A percentile compares a stretch with the other conserved stretches of the same genome.
Evolutionary conservation across 2,888 invertebrate genomes (phyloP).

Genomic region (Abrostola triplasia): DNA sequence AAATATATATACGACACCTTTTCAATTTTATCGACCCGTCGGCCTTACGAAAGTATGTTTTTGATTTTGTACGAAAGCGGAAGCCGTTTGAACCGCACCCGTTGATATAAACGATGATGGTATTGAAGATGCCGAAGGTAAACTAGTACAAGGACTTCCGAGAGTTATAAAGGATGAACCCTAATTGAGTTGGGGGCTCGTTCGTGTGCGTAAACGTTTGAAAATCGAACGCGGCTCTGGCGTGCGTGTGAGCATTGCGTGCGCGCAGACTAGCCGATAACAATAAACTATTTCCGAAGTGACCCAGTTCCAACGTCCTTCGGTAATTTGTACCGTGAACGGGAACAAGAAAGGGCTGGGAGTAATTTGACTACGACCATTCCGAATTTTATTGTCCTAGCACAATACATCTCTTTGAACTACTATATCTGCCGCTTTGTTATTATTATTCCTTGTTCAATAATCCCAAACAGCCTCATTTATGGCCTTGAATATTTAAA

Average conservation of each 20-base stretch:
- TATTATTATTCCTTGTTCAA: constrained; percentile 57
- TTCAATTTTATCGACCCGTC: constrained; percentile 82
- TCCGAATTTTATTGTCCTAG: constrained; percentile 73
- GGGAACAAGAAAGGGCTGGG: constrained; percentile 87
- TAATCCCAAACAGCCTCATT: constrained; percentile 63
- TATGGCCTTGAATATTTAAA: constrained; percentile 68
- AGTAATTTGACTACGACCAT: constrained; percentile 77
- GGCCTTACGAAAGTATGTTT: constrained; percentile 81
- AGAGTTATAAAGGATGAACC: constrained; percentile 79
- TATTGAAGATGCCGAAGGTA: constrained; percentile 76
- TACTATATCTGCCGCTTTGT: constrained; percentile 69
- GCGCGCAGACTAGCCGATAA: constrained; percentile 86
- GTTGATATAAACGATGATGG: constrained; percentile 57
- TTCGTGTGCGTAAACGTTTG: constrained; percentile 81
- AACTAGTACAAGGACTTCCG: constrained; percentile 77
- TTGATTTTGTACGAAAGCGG: constrained; percentile 79
- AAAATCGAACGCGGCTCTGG: constrained; percentile 73
- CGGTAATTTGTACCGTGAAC: constrained; percentile 86
- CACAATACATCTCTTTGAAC: constrained; percentile 70
- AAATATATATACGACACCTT: constrained; percentile 78
- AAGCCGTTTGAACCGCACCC: constrained; percentile 73
- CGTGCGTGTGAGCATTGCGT: constrained; percentile 82
- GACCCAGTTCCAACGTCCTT: constrained; percentile 88
- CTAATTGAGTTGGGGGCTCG: constrained; percentile 74
- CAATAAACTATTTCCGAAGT: constrained; percentile 89